Conservation (phyloP, 1,140 invertebrate genomes). For the Scaptomyza hsui region DNA sequence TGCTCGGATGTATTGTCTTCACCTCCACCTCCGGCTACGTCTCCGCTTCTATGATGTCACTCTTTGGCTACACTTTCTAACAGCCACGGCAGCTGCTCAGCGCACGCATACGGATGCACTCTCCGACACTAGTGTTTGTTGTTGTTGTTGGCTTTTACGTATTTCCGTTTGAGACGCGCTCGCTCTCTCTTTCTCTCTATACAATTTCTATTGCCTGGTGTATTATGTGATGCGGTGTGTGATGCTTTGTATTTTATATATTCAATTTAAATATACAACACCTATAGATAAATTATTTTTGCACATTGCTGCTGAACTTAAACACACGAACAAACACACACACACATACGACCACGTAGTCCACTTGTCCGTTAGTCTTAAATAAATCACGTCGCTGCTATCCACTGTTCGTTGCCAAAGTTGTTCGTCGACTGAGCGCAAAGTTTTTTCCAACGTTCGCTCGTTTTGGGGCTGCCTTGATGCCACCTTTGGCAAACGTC, state of each 20-base stretch:
- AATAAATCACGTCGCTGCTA: constrained; percentile 12
- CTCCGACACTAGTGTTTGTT: constrained; percentile 45
- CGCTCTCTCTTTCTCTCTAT: constrained; percentile 24
- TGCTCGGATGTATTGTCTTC: constrained; percentile 17
- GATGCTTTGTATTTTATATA: constrained; percentile 60
- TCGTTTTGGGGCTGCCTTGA: constrained; percentile 26
- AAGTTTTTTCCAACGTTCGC: constrained; percentile 31
- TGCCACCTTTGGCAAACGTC: constrained; percentile 31
- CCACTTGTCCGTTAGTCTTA: constrained; percentile 27
- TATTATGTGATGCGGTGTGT: constrained; percentile 13
- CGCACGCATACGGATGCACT: constrained; percentile 49
- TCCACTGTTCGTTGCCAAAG: constrained; percentile 62
- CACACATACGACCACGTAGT: constrained; percentile 52
- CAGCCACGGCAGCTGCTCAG: constrained; percentile 43
- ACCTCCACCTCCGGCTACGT: constrained; percentile 13
- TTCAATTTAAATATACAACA: constrained; percentile 76
- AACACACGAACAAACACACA: constrained; percentile 34
- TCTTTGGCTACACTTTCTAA: constrained; percentile 69
- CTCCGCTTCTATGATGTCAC: constrained; percentile 63
- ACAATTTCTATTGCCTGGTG: neutral
- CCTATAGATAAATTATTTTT: constrained; percentile 80
- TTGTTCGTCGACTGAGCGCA: constrained; percentile 69
- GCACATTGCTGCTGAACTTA: constrained; percentile 69
- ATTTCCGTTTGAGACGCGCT: constrained; percentile 63
- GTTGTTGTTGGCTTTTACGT: constrained; percentile 26